Evolutionary conservation across 2,113 vertebrate genomes (phyloP).

Genomic region (Parus major): DNA sequence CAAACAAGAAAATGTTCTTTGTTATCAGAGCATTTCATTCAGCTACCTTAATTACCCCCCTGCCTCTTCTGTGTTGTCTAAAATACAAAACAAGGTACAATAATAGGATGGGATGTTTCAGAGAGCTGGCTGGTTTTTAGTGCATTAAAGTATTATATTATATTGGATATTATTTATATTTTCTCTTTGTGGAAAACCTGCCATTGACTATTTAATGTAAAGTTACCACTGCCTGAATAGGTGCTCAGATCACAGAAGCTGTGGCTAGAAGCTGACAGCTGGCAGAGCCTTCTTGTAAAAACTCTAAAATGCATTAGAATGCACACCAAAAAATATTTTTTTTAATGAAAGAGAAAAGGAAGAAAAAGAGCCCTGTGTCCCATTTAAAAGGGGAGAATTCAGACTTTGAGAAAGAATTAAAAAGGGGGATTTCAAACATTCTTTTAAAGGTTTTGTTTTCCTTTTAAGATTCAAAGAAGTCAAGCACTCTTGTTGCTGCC

Average conservation of each 20-base stretch:
- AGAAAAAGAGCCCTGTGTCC: not conserved
- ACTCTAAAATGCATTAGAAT: not conserved
- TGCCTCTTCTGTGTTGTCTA: not conserved
- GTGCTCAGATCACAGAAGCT: not conserved
- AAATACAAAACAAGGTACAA: not conserved
- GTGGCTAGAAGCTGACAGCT: not conserved
- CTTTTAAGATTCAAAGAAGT: not conserved
- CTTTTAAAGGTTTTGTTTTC: not conserved
- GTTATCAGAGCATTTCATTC: not conserved
- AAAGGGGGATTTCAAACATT: not conserved
- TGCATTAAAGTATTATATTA: not conserved
- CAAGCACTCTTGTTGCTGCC: not conserved
- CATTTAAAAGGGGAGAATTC: not conserved
- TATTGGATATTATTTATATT: not conserved
- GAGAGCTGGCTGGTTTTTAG: not conserved
- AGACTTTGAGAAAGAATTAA: not conserved
- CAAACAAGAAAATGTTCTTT: not conserved
- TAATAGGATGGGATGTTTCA: not conserved
- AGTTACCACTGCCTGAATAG: not conserved
- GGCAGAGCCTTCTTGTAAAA: not conserved
- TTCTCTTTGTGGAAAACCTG: constrained; percentile 26
- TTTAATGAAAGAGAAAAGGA: not conserved
- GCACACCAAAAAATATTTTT: not conserved
- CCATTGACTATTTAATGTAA: not conserved
- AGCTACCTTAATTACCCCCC: not conserved